Base-by-base conservation (phyloP, 2,888 invertebrate species). In the Sesia apiformis region DNA sequence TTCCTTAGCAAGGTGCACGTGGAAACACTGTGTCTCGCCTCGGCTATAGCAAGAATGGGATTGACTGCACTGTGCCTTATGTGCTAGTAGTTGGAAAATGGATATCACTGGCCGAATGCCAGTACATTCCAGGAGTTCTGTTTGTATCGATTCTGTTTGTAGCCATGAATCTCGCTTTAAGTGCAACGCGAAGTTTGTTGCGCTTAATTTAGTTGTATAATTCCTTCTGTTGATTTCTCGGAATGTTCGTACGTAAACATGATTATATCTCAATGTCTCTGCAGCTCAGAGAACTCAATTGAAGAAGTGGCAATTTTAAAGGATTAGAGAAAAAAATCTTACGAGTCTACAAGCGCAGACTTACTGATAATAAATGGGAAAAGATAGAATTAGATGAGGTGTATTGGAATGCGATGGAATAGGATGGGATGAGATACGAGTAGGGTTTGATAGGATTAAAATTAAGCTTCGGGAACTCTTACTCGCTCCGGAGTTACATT, bases 61-160 rank as follows among this genome's bases (percentile, higher is more conserved):
- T 51, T 49, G 53, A 39, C 43, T 39, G 50, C 52, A 43, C 39
- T 50, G 41, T 52, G 56, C 51, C 50, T 54, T 55, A 46, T 23
- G 23, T 23, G 46, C 46, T 46, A 53, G 52, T 53, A 68, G 69
- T 67, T 71, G 68, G 67, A 69, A 71, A 72, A 75, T 71, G 70
- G 65, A 67, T 67, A 60, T 56, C 53, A 53, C 63, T 78, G 78
- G 77, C 74, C 55, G 57, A 53, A 46, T 60, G 75, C 78, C 78
- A 78, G 62, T 58, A 56, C 57, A 58, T 61, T 60, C 60, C 60
- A 56, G 57, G 55, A 65, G 60, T 63, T 58, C 62, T 59, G 58
- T 65, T 59, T 56, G 61, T 74, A 76, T 76, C 72, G 78, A 74
- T 75, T 77, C 65, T 66, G 65, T 66, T 64, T 63, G 62, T 54